These are phyloP conservation scores for Apantesis nais DNA, from an alignment of 2,888 invertebrate genomes.

Conservation along the genomic window DNA sequence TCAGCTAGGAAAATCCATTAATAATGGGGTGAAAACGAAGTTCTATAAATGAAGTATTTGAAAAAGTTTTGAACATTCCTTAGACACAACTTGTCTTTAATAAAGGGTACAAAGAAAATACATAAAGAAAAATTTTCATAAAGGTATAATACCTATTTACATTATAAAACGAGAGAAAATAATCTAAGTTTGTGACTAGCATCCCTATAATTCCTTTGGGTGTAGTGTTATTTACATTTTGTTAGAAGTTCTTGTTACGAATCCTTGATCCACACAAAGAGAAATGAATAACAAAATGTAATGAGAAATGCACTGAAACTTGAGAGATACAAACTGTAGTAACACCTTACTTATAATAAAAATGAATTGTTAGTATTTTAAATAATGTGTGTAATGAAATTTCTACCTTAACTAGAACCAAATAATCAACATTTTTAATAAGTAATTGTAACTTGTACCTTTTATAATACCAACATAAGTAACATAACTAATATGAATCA, in stretches of 20 bases:
- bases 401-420: no score
- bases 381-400: no score
- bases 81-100: not conserved
- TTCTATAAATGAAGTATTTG: not conserved
- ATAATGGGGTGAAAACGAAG: not conserved
- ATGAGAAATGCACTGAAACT: not conserved
- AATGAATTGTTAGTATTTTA: not conserved
- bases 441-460: no score
- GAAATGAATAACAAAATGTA: not conserved
- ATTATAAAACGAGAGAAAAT: conserved; percentile 21
- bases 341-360: not conserved
- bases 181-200: conserved; percentile 24
- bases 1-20: not conserved
- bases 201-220: conserved; percentile 19
- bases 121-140: not conserved
- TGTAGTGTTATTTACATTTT: not conserved
- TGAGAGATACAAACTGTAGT: not conserved
- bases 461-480: no score
- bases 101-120: not conserved
- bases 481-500: no score
- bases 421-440: no score
- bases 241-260: not conserved
- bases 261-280: not conserved
- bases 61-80: not conserved
- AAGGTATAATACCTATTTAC: not conserved